These are phyloP conservation scores for Scolopax mira DNA, from an alignment of 2,113 vertebrate genomes.

Conservation along the genomic window DNA sequence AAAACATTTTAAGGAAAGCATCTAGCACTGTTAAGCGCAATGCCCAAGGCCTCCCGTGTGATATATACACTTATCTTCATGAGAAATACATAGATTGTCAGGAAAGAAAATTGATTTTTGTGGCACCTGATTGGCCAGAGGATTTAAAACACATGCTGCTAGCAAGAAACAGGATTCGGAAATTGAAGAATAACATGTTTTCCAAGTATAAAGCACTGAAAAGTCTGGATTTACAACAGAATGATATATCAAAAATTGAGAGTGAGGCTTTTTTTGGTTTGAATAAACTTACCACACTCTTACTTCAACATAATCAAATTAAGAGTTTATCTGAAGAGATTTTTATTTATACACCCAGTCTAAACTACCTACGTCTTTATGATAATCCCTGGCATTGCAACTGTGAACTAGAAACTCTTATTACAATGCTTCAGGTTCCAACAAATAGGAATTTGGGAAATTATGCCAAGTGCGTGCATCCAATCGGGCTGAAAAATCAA, in stretches of 20 bases:
- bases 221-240: constrained; percentile 94
- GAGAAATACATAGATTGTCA: constrained; percentile 95
- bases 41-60: constrained; percentile 75
- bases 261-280: constrained; percentile 87
- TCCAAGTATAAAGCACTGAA: constrained; percentile 83
- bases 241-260: constrained; percentile 88
- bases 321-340: constrained; percentile 83
- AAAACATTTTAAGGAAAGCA: constrained; percentile 54
- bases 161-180: constrained; percentile 87
- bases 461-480: constrained; percentile 87
- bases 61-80: constrained; percentile 83
- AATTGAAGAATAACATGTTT: constrained; percentile 88
- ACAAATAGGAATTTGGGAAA: constrained; percentile 91
- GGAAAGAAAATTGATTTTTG: constrained; percentile 83
- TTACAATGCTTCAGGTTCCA: constrained; percentile 90
- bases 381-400: constrained; percentile 93
- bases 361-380: constrained; percentile 90
- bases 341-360: constrained; percentile 84
- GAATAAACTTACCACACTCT: constrained; percentile 85
- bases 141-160: constrained; percentile 91
- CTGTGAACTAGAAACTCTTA: constrained; percentile 87
- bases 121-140: constrained; percentile 85
- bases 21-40: constrained; percentile 80
- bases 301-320: constrained; percentile 92
- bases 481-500: constrained; percentile 76